Percentiles rank a stretch among this genome's conserved stretches.
phyloP scores from a whole-genome alignment of 2,888 invertebrate species.

The Aphrophora alni region DNA sequence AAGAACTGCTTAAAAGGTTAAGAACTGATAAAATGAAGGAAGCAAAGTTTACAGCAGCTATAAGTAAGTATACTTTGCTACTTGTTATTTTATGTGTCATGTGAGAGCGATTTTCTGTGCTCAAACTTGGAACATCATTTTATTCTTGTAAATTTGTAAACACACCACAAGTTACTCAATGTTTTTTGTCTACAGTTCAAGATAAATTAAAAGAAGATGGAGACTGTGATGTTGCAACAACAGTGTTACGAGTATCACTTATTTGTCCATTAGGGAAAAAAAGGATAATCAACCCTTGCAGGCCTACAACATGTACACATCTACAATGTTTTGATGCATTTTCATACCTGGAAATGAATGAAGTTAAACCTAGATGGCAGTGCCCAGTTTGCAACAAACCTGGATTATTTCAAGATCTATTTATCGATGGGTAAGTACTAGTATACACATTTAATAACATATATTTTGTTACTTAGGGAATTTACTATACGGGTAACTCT shows the following conservation, averaged over 20 bases:
- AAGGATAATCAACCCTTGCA: conserved; percentile 88
- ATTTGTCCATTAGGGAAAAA: conserved; percentile 94
- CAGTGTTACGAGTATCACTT: conserved; percentile 89
- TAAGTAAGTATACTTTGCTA: conserved; percentile 83
- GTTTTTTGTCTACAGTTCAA: conserved; percentile 69
- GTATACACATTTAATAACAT: too few species aligned
- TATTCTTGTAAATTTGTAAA: too few species aligned
- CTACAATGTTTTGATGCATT: conserved; percentile 98
- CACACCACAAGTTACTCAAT: too few species aligned
- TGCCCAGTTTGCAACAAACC: conserved; percentile 97
- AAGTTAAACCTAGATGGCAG: conserved; percentile 96
- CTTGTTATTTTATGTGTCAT: too few species aligned
- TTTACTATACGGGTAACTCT: too few species aligned
- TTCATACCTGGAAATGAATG: conserved; percentile 96
- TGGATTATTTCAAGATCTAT: conserved; percentile 87
- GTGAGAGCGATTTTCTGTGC: too few species aligned
- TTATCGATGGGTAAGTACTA: conserved; percentile 88
- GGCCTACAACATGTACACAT: conserved; percentile 91
- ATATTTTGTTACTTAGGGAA: too few species aligned
- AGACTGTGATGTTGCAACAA: conserved; percentile 95
- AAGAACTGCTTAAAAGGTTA: conserved; percentile 80
- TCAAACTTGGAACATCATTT: too few species aligned
- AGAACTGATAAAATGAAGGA: conserved; percentile 87
- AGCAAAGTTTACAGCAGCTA: conserved; percentile 86
- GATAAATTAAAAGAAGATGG: conserved; percentile 91